A percentile compares a stretch with the other conserved stretches of the same genome.
Evolutionary conservation across 1,140 invertebrate genomes (phyloP).

Genomic region (Leptestheria dahalacensis): DNA sequence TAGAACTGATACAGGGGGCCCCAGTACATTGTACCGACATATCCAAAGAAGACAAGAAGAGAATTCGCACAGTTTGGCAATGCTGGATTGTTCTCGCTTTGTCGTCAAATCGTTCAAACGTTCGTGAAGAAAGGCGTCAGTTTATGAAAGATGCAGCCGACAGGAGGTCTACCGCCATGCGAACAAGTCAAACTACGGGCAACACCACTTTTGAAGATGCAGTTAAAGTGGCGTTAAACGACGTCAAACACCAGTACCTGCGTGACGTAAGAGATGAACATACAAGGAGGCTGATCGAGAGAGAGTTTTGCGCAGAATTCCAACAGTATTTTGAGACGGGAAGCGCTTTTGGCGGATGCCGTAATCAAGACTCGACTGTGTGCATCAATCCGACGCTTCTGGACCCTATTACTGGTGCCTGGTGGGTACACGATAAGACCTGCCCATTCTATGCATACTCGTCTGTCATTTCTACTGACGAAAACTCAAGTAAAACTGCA

Average conservation of each 20-base stretch:
- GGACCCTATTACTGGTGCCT: background rate
- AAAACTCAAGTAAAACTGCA: background rate
- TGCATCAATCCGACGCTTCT: constrained; percentile 4
- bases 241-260: background rate
- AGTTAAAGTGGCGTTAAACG: background rate
- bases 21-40: background rate
- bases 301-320: background rate
- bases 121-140: background rate
- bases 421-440: background rate
- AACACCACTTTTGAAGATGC: background rate
- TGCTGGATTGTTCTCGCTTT: background rate
- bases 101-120: background rate
- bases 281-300: background rate
- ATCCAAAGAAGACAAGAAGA: background rate
- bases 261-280: background rate
- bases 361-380: background rate
- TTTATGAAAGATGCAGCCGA: no score
- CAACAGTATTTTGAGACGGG: constrained; percentile 4
- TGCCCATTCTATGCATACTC: background rate
- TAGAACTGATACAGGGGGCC: background rate
- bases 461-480: no score
- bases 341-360: background rate
- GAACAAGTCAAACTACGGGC: background rate
- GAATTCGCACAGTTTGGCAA: background rate
- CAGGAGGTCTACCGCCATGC: background rate